Conservation (phyloP, 2,888 invertebrate species). For the Agrotis segetum region DNA sequence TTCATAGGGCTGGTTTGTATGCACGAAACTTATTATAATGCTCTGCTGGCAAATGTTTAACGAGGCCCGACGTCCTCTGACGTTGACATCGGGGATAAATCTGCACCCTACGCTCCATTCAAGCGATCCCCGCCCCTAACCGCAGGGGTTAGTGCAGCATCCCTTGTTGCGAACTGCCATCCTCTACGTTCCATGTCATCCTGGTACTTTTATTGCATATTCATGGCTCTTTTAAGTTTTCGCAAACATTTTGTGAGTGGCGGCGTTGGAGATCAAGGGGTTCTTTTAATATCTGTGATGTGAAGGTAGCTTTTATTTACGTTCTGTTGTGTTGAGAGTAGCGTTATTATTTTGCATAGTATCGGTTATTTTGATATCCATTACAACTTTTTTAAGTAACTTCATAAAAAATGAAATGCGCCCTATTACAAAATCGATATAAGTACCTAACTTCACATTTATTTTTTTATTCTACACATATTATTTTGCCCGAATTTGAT, state of each 20-base stretch:
- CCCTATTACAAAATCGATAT: too few relatives aligned
- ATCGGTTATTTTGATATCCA: neutral
- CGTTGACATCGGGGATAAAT: conserved; percentile 69
- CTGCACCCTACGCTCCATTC: conserved; percentile 73
- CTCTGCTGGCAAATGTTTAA: conserved; percentile 66
- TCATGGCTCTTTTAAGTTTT: conserved; percentile 81
- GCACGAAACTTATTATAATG: conserved; percentile 51
- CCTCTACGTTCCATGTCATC: conserved; percentile 77
- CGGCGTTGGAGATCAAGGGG: conserved; percentile 34
- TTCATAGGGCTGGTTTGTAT: conserved; percentile 12
- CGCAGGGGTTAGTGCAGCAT: conserved; percentile 84
- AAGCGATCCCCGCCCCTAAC: conserved; percentile 76
- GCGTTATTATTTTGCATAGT: too few relatives aligned
- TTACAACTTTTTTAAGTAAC: too few relatives aligned
- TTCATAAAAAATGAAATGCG: too few relatives aligned
- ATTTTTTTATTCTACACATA: neutral
- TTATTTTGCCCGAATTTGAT: neutral
- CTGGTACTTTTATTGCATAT: conserved; percentile 90
- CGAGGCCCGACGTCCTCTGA: conserved; percentile 53
- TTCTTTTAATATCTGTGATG: conserved; percentile 24
- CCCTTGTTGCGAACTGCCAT: conserved; percentile 84
- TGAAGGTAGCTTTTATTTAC: conserved; percentile 16
- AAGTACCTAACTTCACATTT: neutral
- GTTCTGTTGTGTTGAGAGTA: conserved; percentile 2
- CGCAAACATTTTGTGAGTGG: conserved; percentile 73